Conservation (phyloP, 1,140 invertebrate species). For the Aphaenogaster rudis region DNA sequence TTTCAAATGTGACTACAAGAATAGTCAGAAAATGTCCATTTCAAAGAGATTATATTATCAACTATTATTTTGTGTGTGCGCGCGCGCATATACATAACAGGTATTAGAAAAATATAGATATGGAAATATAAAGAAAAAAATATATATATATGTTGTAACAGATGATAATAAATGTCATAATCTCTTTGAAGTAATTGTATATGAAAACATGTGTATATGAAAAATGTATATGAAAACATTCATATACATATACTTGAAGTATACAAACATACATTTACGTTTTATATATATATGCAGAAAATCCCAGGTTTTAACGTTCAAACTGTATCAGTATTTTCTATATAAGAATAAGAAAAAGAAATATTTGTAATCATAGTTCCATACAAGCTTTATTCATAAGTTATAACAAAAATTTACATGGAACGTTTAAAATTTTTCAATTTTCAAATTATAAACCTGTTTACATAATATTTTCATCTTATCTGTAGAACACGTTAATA, state of each 20-base stretch:
- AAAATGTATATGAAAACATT: not conserved
- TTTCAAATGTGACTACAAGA: not conserved
- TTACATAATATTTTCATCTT: too few relatives aligned
- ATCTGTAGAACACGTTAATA: too few relatives aligned
- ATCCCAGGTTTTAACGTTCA: too few relatives aligned
- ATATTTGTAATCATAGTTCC: too few relatives aligned
- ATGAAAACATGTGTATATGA: not conserved
- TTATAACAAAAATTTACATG: too few relatives aligned
- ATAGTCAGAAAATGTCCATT: not conserved
- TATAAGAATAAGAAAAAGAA: too few relatives aligned
- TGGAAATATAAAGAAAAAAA: not conserved
- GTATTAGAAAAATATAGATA: not conserved
- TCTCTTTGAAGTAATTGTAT: not conserved
- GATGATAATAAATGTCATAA: not conserved
- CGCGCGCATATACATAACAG: not conserved
- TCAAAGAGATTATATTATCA: constrained; percentile 17
- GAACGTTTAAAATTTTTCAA: too few relatives aligned
- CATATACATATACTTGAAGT: not conserved
- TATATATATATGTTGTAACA: not conserved
- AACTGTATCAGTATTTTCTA: too few relatives aligned
- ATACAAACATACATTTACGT: too few relatives aligned
- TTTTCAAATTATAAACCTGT: too few relatives aligned
- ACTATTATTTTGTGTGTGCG: not conserved
- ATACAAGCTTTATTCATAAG: too few relatives aligned
- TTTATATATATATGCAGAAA: not conserved